Evolutionary conservation across 2,113 vertebrate genomes (phyloP).

Genomic region (Tragelaphus strepsiceros): DNA sequence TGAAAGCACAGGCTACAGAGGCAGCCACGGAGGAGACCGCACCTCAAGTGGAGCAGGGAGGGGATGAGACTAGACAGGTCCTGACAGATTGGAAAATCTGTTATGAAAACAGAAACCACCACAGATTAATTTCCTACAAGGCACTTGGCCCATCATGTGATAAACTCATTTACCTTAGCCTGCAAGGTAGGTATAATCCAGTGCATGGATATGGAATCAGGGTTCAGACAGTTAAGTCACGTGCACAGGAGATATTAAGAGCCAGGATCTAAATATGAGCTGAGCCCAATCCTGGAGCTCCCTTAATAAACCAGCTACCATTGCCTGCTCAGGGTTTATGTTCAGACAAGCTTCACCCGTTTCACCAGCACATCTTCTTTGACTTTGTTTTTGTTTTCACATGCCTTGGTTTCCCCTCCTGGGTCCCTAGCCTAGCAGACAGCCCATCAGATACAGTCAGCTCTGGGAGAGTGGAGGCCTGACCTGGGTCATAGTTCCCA

Average conservation of each 20-base stretch:
- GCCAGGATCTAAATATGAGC: no score
- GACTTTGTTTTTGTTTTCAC: not conserved
- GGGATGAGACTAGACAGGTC: rapidly evolving
- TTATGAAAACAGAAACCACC: not conserved
- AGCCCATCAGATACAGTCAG: not conserved
- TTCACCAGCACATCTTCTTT: not conserved
- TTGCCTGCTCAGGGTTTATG: not conserved
- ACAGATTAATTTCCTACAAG: not conserved
- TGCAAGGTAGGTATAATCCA: not conserved
- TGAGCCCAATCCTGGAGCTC: not conserved
- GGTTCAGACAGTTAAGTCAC: not conserved
- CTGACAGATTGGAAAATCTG: not conserved
- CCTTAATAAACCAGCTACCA: not conserved
- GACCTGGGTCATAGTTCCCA: not conserved
- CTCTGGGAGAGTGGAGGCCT: not conserved
- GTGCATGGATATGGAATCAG: not conserved
- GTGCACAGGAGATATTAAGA: not conserved
- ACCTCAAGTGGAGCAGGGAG: rapidly evolving
- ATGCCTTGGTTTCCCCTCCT: not conserved
- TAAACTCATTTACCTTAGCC: not conserved
- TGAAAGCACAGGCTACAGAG: not conserved
- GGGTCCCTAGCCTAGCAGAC: not conserved
- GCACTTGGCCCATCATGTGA: not conserved
- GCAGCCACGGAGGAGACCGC: rapidly evolving
- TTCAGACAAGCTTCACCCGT: not conserved